Evolutionary conservation across 2,113 vertebrate genomes (phyloP).

Genomic region (Aegithalos caudatus): DNA sequence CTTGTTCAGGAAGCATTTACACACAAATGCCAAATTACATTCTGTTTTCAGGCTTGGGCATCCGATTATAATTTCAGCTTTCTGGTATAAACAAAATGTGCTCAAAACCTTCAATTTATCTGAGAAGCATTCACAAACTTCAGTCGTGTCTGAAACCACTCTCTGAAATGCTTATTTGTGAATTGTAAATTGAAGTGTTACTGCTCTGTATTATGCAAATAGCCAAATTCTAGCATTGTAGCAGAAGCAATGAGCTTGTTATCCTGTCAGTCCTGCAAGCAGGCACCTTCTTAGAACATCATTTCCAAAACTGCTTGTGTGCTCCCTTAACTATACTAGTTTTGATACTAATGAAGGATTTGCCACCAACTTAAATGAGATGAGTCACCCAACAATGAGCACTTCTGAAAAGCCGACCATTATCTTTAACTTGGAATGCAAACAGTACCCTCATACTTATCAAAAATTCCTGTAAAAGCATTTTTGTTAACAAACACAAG

Average conservation of each 20-base stretch:
- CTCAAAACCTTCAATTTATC: slow-evolving; percentile 16
- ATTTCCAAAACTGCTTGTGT: background rate
- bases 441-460: background rate
- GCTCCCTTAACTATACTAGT: background rate
- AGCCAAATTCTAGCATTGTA: background rate
- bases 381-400: background rate
- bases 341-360: background rate
- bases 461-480: background rate
- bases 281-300: background rate
- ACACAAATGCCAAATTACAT: background rate
- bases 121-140: background rate
- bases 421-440: background rate
- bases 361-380: background rate
- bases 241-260: slow-evolving; percentile 13
- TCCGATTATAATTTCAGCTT: background rate
- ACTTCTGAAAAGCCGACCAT: background rate
- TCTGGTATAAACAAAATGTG: background rate
- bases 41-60: background rate
- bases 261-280: background rate
- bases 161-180: background rate
- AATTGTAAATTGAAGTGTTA: slow-evolving; percentile 19
- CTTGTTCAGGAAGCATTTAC: background rate
- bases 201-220: slow-evolving; percentile 13
- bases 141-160: background rate
- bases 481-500: background rate